Conservation (phyloP, 2,888 invertebrate species). For the Chesias legatella region DNA sequence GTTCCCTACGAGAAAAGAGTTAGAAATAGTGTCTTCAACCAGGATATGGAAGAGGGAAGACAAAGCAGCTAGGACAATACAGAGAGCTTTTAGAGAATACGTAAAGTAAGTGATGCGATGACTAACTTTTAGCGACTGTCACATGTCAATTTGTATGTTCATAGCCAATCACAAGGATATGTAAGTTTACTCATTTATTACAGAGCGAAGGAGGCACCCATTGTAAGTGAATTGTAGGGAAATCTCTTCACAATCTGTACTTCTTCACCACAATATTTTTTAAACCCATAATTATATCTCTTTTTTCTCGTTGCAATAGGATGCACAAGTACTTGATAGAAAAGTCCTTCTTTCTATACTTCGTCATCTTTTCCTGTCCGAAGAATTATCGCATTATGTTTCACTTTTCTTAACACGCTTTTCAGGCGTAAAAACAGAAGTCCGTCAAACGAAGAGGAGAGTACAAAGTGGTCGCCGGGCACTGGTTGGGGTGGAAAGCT, state of each 20-base stretch:
- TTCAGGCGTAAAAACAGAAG: conserved; percentile 71
- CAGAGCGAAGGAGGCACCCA: conserved; percentile 21
- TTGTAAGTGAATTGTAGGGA: conserved; percentile 20
- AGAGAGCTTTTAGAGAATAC: conserved; percentile 89
- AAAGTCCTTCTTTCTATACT: conserved; percentile 10
- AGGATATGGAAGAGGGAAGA: conserved; percentile 97
- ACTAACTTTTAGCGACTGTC: conserved; percentile 2
- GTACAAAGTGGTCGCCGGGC: conserved; percentile 91
- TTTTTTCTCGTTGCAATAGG: conserved; percentile 10
- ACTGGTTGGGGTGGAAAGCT: conserved; percentile 90
- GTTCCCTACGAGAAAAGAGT: conserved; percentile 96
- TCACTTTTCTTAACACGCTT: conserved; percentile 11
- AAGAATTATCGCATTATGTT: neutral
- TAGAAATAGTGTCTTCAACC: conserved; percentile 96
- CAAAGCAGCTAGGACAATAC: conserved; percentile 95
- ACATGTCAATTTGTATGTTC: conserved; percentile 7
- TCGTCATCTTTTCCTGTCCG: conserved; percentile 6
- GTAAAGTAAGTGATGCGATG: conserved; percentile 81
- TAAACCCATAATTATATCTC: conserved; percentile 14
- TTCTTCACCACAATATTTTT: conserved; percentile 18
- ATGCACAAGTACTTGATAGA: conserved; percentile 12
- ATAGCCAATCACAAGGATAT: conserved; percentile 17
- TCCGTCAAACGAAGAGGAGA: conserved; percentile 87
- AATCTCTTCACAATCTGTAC: conserved; percentile 13
- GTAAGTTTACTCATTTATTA: conserved; percentile 20